Conservation (phyloP, 2,797 vertebrate species). For the Labroides dimidiatus region DNA sequence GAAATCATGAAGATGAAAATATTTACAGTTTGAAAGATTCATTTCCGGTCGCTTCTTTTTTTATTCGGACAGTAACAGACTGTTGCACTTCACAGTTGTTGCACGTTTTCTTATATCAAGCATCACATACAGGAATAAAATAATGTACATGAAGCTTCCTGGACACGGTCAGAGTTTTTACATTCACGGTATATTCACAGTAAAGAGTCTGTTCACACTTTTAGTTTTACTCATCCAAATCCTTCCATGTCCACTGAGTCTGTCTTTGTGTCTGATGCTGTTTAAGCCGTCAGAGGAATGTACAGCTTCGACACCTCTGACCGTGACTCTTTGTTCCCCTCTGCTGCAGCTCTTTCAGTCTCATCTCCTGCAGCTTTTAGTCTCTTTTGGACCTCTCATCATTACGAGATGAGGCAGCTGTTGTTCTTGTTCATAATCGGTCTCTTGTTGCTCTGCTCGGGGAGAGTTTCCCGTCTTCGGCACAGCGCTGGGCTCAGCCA, state of each 20-base stretch:
- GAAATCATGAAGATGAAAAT: too few species aligned
- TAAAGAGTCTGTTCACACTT: too few species aligned
- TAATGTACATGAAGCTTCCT: neutral
- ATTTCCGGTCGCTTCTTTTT: constrained; percentile 18
- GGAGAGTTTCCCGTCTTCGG: constrained; percentile 86
- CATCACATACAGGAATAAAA: too few species aligned
- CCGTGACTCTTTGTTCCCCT: constrained; percentile 4
- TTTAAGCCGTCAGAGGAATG: neutral
- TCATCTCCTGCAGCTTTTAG: neutral
- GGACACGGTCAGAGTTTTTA: too few species aligned
- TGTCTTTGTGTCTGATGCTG: neutral
- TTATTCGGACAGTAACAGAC: constrained; percentile 14
- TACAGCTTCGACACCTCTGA: neutral
- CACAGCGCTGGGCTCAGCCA: constrained; percentile 85
- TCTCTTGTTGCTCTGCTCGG: constrained; percentile 77
- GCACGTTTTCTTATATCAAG: constrained; percentile 18
- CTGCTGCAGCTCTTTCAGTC: neutral
- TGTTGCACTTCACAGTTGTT: constrained; percentile 43
- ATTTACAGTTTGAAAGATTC: too few species aligned
- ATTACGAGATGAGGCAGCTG: constrained; percentile 88
- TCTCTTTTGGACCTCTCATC: neutral
- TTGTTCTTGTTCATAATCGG: constrained; percentile 91
- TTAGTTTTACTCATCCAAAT: neutral
- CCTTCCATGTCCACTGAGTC: neutral
- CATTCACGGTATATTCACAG: too few species aligned